Evolutionary conservation across 2,888 invertebrate species (phyloP).

Genomic region (Caradrina clavipalpis): DNA sequence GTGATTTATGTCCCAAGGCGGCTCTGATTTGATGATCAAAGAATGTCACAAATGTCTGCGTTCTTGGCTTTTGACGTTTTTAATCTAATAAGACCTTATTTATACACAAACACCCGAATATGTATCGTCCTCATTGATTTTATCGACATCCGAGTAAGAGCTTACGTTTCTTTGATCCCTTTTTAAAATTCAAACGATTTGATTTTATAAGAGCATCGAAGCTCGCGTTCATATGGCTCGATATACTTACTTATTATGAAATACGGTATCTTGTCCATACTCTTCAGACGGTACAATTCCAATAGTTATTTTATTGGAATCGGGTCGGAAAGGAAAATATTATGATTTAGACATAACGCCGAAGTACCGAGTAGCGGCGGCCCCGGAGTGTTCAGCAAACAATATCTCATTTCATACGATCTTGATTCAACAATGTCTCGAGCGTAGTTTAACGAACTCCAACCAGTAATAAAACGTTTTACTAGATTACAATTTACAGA

Average conservation of each 20-base stretch:
- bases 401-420: constrained; percentile 75
- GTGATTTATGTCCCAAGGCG: constrained; percentile 55
- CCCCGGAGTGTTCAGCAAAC: constrained; percentile 74
- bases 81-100: constrained; percentile 30
- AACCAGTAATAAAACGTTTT: constrained; percentile 44
- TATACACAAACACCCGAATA: constrained; percentile 22
- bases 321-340: constrained; percentile 59
- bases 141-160: constrained; percentile 11
- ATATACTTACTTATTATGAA: constrained; percentile 34
- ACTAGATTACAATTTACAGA: constrained; percentile 27
- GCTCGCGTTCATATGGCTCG: constrained; percentile 28
- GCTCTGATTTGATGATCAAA: constrained; percentile 47
- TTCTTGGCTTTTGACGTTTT: constrained; percentile 6
- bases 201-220: constrained; percentile 39
- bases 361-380: constrained; percentile 31
- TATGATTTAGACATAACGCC: constrained; percentile 58
- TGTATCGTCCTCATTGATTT: constrained; percentile 37
- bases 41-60: constrained; percentile 18
- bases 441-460: constrained; percentile 53
- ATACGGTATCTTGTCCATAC: constrained; percentile 33
- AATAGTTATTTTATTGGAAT: constrained; percentile 49
- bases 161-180: constrained; percentile 23
- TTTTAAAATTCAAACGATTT: constrained; percentile 36
- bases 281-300: constrained; percentile 43
- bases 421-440: constrained; percentile 56